These are phyloP conservation scores for Phenganax marumi DNA, from an alignment of 92 coral and sea anemone genomes.

Conservation along the genomic window DNA sequence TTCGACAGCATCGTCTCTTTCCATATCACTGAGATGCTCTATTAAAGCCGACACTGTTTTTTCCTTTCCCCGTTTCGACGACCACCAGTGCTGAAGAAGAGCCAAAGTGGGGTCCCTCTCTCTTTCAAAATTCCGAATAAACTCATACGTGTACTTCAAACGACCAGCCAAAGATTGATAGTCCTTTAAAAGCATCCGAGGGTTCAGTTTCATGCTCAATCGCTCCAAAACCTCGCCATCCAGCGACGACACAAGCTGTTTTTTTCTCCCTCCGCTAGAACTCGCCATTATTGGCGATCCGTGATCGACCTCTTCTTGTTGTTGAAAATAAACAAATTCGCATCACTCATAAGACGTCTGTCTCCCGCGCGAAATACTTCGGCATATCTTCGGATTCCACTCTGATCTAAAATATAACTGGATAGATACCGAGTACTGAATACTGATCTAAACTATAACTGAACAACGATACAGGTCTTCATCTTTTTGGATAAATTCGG, in stretches of 20 bases:
- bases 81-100: conserved; percentile 74
- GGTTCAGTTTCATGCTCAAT: conserved; percentile 79
- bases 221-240: conserved; percentile 67
- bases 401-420: too few species aligned
- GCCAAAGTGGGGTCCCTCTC: conserved; percentile 70
- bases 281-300: conserved; percentile 17
- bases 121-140: conserved; percentile 69
- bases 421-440: too few species aligned
- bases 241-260: conserved; percentile 53
- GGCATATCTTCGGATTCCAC: too few species aligned
- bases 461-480: too few species aligned
- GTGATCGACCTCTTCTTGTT: too few species aligned
- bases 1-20: conserved; percentile 86
- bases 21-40: conserved; percentile 65
- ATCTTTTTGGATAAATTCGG: too few species aligned
- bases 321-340: too few species aligned
- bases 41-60: conserved; percentile 75
- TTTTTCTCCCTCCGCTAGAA: conserved; percentile 31
- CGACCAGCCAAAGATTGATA: conserved; percentile 79
- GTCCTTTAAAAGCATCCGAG: conserved; percentile 75
- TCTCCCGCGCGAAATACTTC: too few species aligned
- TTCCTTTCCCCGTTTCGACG: conserved; percentile 59
- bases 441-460: too few species aligned
- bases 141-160: conserved; percentile 67
- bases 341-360: too few species aligned